Percentiles rank a stretch among this genome's conserved stretches.
Conservation (phyloP, 1,140 invertebrate genomes). For the Ceratoteleas bidentatus region DNA sequence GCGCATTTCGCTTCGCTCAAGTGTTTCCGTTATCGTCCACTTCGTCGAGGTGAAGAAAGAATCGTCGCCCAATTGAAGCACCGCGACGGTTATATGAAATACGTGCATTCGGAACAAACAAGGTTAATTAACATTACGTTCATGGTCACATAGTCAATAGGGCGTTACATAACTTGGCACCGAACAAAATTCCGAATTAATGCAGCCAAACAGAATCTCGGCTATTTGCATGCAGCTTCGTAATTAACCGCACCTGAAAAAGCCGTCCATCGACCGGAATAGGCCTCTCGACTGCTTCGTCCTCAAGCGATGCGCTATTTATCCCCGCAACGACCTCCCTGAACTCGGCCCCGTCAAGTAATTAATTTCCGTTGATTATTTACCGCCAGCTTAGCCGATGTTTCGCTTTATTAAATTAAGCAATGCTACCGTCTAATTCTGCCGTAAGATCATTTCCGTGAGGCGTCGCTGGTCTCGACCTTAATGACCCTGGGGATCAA, state of each 20-base stretch:
- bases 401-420: conserved; percentile 52
- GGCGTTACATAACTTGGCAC: conserved; percentile 39
- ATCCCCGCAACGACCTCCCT: conserved; percentile 4
- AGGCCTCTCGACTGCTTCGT: conserved; percentile 3
- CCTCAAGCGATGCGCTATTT: conserved; percentile 15
- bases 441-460: conserved; percentile 30
- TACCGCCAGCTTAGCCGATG: conserved; percentile 11
- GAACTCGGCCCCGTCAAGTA: neutral
- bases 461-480: conserved; percentile 16
- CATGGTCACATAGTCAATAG: conserved; percentile 37
- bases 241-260: conserved; percentile 13
- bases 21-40: conserved; percentile 1
- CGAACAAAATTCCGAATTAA: conserved; percentile 34
- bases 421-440: conserved; percentile 29
- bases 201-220: conserved; percentile 29
- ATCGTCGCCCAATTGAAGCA: conserved; percentile 18
- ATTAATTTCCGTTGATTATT: conserved; percentile 35
- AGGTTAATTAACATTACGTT: conserved; percentile 55
- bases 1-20: neutral
- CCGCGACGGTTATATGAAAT: conserved; percentile 30
- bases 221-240: conserved; percentile 8
- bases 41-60: conserved; percentile 2
- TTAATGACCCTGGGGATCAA: conserved; percentile 49
- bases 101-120: conserved; percentile 20
- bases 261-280: conserved; percentile 14